Percentiles rank a stretch among this genome's conserved stretches.
These are phyloP conservation scores for Himalopsyche japonica DNA, from an alignment of 2,888 invertebrate species.

Conservation along the genomic window DNA sequence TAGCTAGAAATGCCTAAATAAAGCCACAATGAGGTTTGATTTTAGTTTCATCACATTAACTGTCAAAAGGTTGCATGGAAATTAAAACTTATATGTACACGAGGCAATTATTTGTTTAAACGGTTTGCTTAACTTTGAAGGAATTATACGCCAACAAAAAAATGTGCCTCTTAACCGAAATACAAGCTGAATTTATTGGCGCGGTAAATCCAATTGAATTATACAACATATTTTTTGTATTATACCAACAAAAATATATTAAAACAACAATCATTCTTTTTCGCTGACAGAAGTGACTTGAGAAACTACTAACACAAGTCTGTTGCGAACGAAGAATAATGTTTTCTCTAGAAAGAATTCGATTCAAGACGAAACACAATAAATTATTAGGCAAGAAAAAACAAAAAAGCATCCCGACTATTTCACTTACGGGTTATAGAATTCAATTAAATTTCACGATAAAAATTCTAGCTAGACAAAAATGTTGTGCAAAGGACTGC, in stretches of 20 bases:
- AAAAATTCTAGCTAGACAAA: not conserved
- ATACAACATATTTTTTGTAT: not conserved
- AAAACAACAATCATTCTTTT: not conserved
- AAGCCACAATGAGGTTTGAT: no score
- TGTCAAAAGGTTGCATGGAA: no score
- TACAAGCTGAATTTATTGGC: not conserved
- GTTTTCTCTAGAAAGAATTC: not conserved
- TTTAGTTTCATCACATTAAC: no score
- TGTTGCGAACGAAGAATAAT: not conserved
- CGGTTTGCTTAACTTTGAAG: not conserved
- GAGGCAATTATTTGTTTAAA: no score
- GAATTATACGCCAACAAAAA: not conserved
- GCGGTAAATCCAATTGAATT: not conserved
- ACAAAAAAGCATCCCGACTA: not conserved
- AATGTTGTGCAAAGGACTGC: not conserved
- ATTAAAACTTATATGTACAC: no score
- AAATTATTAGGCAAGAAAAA: not conserved
- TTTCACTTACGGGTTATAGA: not conserved
- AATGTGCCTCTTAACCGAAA: not conserved
- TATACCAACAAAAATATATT: not conserved
- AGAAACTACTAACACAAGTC: not conserved
- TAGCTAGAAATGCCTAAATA: no score
- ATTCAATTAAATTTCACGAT: not conserved
- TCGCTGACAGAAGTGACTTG: not conserved
- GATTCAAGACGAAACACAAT: not conserved